These are phyloP conservation scores for Liopterus haemorrhoidalis DNA, from an alignment of 2,888 invertebrate species.

Conservation along the genomic window DNA sequence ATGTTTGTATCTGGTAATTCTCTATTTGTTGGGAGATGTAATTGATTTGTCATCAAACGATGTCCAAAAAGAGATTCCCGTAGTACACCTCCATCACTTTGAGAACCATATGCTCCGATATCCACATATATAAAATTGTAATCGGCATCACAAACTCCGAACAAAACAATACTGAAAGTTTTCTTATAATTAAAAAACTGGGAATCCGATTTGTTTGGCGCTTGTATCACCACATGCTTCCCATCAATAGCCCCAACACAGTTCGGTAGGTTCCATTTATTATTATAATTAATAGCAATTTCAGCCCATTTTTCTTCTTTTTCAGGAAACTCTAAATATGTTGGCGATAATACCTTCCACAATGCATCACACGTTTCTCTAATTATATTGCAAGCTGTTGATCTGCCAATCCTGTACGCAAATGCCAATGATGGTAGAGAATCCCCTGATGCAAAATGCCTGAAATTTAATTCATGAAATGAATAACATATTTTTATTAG, in stretches of 20 bases:
- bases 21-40: slow-evolving; percentile 10
- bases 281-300: slow-evolving; percentile 16
- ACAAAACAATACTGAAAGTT: slow-evolving; percentile 31
- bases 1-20: slow-evolving; percentile 12
- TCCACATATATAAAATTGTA: slow-evolving; percentile 32
- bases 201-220: slow-evolving; percentile 28
- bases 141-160: slow-evolving; percentile 29
- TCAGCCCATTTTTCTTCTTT: slow-evolving; percentile 18
- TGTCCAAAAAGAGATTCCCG: slow-evolving; percentile 13
- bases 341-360: slow-evolving; percentile 9
- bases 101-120: slow-evolving; percentile 34
- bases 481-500: background rate
- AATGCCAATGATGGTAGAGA: slow-evolving; percentile 18
- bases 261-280: slow-evolving; percentile 21
- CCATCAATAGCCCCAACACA: slow-evolving; percentile 33
- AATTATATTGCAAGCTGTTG: slow-evolving; percentile 21
- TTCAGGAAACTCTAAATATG: slow-evolving; percentile 7
- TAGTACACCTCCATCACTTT: slow-evolving; percentile 24
- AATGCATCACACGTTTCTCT: slow-evolving; percentile 21
- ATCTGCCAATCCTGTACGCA: slow-evolving; percentile 21
- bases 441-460: slow-evolving; percentile 11
- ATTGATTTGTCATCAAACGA: slow-evolving; percentile 7
- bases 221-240: slow-evolving; percentile 30
- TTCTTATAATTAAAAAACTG: slow-evolving; percentile 33
- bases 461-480: slow-evolving; percentile 5